Evolutionary conservation across 2,113 vertebrate genomes (phyloP).

Genomic region (Gnathonemus longibarbis): DNA sequence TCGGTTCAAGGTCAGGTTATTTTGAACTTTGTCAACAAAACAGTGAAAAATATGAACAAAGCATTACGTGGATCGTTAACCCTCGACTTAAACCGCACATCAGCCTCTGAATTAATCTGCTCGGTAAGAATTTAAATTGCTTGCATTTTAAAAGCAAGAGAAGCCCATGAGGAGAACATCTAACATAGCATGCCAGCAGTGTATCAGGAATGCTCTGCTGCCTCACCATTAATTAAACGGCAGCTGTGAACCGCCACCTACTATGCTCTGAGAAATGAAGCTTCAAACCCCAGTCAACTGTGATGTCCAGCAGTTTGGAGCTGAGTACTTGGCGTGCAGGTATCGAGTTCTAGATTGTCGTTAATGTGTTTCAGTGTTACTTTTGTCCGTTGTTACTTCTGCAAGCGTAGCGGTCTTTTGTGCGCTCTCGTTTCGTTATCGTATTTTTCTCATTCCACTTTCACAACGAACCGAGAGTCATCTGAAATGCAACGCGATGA

Average conservation of each 20-base stretch:
- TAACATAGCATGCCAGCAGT: neutral
- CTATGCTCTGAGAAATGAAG: neutral
- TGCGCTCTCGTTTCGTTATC: neutral
- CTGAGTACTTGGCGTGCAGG: neutral
- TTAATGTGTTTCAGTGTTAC: neutral
- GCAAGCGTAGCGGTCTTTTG: neutral
- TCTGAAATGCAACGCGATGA: neutral
- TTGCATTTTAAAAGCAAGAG: neutral
- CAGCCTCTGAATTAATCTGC: neutral
- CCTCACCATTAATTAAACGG: neutral
- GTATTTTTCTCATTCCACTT: neutral
- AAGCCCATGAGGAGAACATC: neutral
- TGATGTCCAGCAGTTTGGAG: neutral
- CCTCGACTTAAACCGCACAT: neutral
- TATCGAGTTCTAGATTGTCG: neutral
- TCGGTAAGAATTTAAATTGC: neutral
- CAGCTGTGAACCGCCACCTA: neutral
- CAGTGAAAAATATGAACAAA: neutral
- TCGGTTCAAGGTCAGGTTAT: neutral
- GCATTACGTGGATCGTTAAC: neutral
- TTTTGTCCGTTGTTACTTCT: neutral
- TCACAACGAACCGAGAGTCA: neutral
- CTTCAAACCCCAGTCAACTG: neutral
- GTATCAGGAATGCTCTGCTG: neutral
- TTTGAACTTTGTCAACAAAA: neutral